Percentiles rank a stretch among this genome's conserved stretches.
Conservation (phyloP, 2,888 invertebrate species). For the Eilema depressum region DNA sequence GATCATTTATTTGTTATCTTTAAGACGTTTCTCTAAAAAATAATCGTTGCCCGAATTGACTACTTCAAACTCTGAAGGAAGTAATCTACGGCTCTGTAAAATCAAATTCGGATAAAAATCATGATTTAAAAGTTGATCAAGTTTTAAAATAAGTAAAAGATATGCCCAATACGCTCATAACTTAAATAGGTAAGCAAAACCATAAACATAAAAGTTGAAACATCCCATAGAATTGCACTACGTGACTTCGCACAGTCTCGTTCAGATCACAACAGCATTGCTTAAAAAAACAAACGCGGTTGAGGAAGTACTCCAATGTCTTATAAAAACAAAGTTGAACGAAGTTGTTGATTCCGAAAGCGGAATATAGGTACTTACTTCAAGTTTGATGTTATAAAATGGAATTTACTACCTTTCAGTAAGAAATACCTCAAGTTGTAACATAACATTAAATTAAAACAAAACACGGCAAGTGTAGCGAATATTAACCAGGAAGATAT, state of each 20-base stretch:
- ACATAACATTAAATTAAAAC: not conserved
- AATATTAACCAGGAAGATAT: not conserved
- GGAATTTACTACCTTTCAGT: not conserved
- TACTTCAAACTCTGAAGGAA: too few relatives aligned
- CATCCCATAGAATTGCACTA: not conserved
- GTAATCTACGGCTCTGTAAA: too few relatives aligned
- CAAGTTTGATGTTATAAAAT: conserved; percentile 2
- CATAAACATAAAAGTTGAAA: too few relatives aligned
- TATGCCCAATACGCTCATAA: too few relatives aligned
- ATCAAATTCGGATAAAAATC: too few relatives aligned
- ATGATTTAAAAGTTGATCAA: too few relatives aligned
- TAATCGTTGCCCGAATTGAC: too few relatives aligned
- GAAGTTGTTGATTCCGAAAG: not conserved
- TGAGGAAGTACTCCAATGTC: too few relatives aligned
- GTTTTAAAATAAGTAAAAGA: too few relatives aligned
- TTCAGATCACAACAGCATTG: not conserved
- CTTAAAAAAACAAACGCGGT: not conserved
- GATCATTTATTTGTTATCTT: too few relatives aligned
- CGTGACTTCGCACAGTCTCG: not conserved
- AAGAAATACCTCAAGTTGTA: not conserved
- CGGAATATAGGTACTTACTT: not conserved
- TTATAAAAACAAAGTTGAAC: not conserved
- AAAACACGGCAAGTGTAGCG: conserved; percentile 2
- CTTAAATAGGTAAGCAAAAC: too few relatives aligned
- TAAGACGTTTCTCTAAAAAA: too few relatives aligned